Evolutionary conservation across 2,888 invertebrate species (phyloP).

Genomic region (Aplocera efformata): DNA sequence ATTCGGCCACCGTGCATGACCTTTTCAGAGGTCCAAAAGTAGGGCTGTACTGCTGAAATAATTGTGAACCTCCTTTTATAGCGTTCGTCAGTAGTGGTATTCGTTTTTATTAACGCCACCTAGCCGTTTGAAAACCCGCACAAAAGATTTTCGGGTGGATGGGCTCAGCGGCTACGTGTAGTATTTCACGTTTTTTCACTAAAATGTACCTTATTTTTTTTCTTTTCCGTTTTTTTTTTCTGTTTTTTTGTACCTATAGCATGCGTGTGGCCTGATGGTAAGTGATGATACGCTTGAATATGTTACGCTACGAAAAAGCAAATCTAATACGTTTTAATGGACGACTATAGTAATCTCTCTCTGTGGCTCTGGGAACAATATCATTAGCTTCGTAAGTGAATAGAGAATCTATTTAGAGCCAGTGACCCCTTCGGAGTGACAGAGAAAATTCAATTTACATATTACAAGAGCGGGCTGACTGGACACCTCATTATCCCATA

Average conservation of each 20-base stretch:
- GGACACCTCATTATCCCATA: slow-evolving; percentile 76
- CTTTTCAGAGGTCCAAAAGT: slow-evolving; percentile 41
- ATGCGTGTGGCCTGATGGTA: too few species aligned
- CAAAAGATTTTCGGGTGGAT: slow-evolving; percentile 45
- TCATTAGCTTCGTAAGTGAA: slow-evolving; percentile 11
- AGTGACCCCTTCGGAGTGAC: slow-evolving; percentile 43
- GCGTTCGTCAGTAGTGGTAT: slow-evolving; percentile 42
- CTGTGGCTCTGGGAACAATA: slow-evolving; percentile 6
- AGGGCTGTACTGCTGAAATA: slow-evolving; percentile 48
- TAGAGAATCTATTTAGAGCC: slow-evolving; percentile 41
- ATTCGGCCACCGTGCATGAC: slow-evolving; percentile 42
- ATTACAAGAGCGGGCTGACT: slow-evolving; percentile 65
- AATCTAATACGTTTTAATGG: slow-evolving; percentile 1
- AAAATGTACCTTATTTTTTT: slow-evolving; percentile 9
- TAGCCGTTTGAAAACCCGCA: slow-evolving; percentile 40
- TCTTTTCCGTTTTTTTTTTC: too few species aligned
- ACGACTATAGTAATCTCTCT: slow-evolving; percentile 7
- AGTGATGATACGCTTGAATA: too few species aligned
- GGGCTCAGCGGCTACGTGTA: slow-evolving; percentile 28
- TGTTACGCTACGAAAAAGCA: slow-evolving; percentile 11
- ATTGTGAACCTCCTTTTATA: slow-evolving; percentile 49
- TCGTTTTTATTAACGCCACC: slow-evolving; percentile 46
- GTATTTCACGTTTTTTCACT: slow-evolving; percentile 22
- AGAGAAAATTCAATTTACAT: slow-evolving; percentile 74
- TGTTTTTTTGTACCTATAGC: too few species aligned